Evolutionary conservation across 1,140 invertebrate genomes (phyloP).

Genomic region (Euwallacea fornicatus): DNA sequence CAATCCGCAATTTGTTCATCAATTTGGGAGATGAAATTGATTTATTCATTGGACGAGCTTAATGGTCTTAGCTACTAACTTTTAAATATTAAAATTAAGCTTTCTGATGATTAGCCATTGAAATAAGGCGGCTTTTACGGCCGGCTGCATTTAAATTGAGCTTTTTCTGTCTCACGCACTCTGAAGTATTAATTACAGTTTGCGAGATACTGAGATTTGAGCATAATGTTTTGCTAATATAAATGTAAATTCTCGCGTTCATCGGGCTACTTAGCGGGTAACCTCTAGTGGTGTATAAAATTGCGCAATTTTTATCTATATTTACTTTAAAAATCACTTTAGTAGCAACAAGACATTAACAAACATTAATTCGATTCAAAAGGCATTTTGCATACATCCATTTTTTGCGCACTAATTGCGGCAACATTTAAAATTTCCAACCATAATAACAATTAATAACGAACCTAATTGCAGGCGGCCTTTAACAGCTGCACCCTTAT

Average conservation of each 20-base stretch:
- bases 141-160: slow-evolving; percentile 19
- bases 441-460: too few relatives aligned
- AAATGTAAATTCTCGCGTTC: slow-evolving; percentile 16
- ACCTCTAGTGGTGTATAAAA: too few relatives aligned
- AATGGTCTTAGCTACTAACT: not conserved
- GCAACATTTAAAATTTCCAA: too few relatives aligned
- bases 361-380: too few relatives aligned
- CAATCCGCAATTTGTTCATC: not conserved
- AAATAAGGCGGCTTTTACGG: slow-evolving; percentile 20
- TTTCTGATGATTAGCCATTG: not conserved
- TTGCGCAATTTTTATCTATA: too few relatives aligned
- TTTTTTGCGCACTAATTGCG: too few relatives aligned
- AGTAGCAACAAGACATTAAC: too few relatives aligned
- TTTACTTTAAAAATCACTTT: too few relatives aligned
- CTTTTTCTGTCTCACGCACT: slow-evolving; percentile 5
- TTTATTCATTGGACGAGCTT: slow-evolving; percentile 8
- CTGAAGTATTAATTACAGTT: slow-evolving; percentile 25
- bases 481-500: too few relatives aligned
- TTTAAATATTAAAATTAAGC: not conserved
- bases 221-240: slow-evolving; percentile 28
- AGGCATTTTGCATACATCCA: too few relatives aligned
- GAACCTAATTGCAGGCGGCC: too few relatives aligned
- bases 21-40: not conserved
- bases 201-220: slow-evolving; percentile 18
- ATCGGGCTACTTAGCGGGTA: too few relatives aligned